phyloP scores from a whole-genome alignment of 2,888 invertebrate genomes.

The Campoplex nolae region DNA sequence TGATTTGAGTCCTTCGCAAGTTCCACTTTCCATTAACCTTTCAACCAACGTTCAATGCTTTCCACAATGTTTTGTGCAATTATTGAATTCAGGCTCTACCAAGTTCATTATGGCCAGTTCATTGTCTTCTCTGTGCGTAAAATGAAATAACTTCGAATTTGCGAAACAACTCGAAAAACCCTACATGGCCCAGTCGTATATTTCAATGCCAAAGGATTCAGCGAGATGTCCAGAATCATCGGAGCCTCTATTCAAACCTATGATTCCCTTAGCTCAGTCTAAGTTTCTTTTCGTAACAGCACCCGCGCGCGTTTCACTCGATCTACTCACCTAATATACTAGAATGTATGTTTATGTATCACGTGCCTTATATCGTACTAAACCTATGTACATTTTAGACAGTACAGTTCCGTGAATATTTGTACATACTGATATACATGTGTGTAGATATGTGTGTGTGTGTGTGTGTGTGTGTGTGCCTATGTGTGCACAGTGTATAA shows the following conservation, averaged over 20 bases:
- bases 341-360: conserved; percentile 49
- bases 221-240: not conserved
- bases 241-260: conserved; percentile 21
- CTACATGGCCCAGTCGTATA: not conserved
- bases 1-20: not conserved
- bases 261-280: not conserved
- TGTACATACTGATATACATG: conserved; percentile 1
- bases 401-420: conserved; percentile 43
- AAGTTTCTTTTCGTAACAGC: conserved; percentile 35
- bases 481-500: conserved; percentile 31
- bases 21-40: not conserved
- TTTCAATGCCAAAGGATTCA: not conserved
- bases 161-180: not conserved
- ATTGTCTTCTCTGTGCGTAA: not conserved
- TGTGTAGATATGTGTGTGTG: conserved; percentile 16
- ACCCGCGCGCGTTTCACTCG: conserved; percentile 56
- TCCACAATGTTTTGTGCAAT: not conserved
- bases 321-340: conserved; percentile 55
- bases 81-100: not conserved
- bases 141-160: not conserved
- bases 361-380: conserved; percentile 53
- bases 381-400: conserved; percentile 49
- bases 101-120: not conserved
- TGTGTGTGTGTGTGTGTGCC: not conserved
- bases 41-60: not conserved